These are phyloP conservation scores for Cyrtonyx montezumae DNA, from an alignment of 2,113 vertebrate genomes.

Conservation along the genomic window DNA sequence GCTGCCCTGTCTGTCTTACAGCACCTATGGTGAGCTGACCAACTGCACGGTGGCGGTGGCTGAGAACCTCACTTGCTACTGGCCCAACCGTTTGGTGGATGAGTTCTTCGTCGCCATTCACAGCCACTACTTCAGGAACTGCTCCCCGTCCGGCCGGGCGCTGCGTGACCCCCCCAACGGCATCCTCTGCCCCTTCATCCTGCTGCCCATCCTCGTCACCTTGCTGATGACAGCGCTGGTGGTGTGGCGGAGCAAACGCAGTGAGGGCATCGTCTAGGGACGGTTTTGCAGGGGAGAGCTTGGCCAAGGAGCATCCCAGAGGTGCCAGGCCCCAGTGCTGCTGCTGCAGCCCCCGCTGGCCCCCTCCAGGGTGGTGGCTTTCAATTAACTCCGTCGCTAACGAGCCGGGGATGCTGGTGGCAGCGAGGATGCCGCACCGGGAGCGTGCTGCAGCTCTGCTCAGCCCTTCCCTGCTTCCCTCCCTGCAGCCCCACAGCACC, in stretches of 20 bases:
- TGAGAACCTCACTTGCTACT: conserved; percentile 83
- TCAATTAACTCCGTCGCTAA: rapidly evolving
- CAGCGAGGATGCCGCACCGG: not conserved
- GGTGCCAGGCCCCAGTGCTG: not conserved
- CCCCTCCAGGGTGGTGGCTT: rapidly evolving
- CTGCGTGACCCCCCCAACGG: conserved; percentile 86
- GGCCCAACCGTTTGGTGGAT: conserved; percentile 91
- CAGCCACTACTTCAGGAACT: conserved; percentile 87
- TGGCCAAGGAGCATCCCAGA: not conserved
- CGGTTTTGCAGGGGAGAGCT: not conserved
- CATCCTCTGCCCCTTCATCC: conserved; percentile 90
- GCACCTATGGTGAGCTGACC: conserved; percentile 84
- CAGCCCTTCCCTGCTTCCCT: not conserved
- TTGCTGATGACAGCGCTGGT: conserved; percentile 90
- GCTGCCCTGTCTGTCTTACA: conserved; percentile 26
- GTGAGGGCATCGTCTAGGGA: conserved; percentile 84
- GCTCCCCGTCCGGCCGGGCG: conserved; percentile 83
- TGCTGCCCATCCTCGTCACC: conserved; percentile 86
- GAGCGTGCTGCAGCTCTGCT: not conserved
- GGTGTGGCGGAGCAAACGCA: conserved; percentile 92
- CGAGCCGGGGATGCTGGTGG: rapidly evolving
- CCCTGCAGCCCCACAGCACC: not conserved
- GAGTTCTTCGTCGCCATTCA: conserved; percentile 90
- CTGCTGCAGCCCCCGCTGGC: rapidly evolving
- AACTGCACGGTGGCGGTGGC: conserved; percentile 89